phyloP scores from a whole-genome alignment of 2,797 vertebrate species.

The Petrocephalus schoutedeni region DNA sequence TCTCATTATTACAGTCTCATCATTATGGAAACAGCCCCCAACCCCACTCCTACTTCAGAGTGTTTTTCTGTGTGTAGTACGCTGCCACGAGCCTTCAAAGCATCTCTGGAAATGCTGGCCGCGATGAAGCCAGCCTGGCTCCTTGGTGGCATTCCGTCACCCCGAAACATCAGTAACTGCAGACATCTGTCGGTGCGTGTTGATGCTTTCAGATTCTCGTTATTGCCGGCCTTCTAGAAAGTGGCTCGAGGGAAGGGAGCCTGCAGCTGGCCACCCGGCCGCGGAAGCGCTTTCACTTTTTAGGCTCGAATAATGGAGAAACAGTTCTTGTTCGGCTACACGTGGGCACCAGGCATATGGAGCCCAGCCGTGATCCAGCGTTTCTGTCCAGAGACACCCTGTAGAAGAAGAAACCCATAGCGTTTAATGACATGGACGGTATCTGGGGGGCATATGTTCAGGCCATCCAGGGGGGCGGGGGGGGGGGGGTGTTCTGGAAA shows the following conservation, averaged over 20 bases:
- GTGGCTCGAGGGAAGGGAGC: neutral
- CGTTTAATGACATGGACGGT: constrained; percentile 32
- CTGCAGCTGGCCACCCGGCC: neutral
- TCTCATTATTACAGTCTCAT: constrained; percentile 6
- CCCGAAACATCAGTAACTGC: neutral
- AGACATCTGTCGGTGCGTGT: neutral
- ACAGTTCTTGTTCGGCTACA: neutral
- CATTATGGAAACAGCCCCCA: neutral
- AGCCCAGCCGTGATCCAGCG: constrained; percentile 22
- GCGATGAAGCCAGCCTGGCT: neutral
- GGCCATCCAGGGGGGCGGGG: constrained; percentile 27
- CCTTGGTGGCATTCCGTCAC: neutral
- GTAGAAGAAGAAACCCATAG: constrained; percentile 19
- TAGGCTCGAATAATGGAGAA: neutral
- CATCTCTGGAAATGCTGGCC: neutral
- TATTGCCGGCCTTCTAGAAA: neutral
- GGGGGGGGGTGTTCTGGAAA: constrained; percentile 16
- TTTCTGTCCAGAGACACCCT: constrained; percentile 5
- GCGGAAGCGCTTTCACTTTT: neutral
- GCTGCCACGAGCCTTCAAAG: neutral
- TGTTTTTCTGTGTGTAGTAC: neutral
- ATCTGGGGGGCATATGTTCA: constrained; percentile 39
- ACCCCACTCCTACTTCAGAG: neutral
- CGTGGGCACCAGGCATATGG: neutral
- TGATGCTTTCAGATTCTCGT: too few species aligned